Base-by-base conservation (phyloP, 1,140 invertebrate genomes). In the Neotoxoptera formosana region DNA sequence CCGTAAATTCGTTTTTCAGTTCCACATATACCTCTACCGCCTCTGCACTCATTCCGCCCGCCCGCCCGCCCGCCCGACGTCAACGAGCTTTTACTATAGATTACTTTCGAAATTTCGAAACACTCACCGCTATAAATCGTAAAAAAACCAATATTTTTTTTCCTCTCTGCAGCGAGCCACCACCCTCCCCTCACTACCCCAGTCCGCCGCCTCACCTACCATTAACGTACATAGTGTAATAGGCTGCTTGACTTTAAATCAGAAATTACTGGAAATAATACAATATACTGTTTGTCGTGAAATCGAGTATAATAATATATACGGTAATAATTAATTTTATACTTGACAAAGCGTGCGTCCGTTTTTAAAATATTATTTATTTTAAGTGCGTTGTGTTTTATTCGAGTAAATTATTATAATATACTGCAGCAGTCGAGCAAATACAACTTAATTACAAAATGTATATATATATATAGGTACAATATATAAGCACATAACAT, bases 61-160 rank as follows among this genome's bases (percentile, higher is more conserved):
- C 20, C 21, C n/a, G n/a, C n/a, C n/a, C n/a, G n/a, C n/a, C n/a
- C n/a, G n/a, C 8, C 21, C 34, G 20, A 14, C 17, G 34, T 36
- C 76, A 8, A 36, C 81, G 36, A 83, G 81, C 81, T 83, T 83
- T 83, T 83, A 36, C 81, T 83, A 83, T 41, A 83, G n/a, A 41
- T 83, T 84, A 41, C 83, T 84, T 84, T 84, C 2, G 34, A 84
- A 84, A 84, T 41, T 36, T 84, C 81, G 41, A n/a, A 86, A 86
- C 83, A 30, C 25, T n/a, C 41, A 17, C 41, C 84, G 41, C 41
- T 45, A 86, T 86, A 47, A 86, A 86, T 86, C 84, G 84, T 86
- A 41, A 47, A 86, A 86, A 86, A 86, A 86, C n/a, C n/a, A 83
- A 83, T 83, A 83, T 83, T 36, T 83, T 83, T 25, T 81, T 36